Percentiles rank a stretch among this genome's conserved stretches.
Evolutionary conservation across 2,888 invertebrate species (phyloP).

Genomic region (Callyntrura sp.): DNA sequence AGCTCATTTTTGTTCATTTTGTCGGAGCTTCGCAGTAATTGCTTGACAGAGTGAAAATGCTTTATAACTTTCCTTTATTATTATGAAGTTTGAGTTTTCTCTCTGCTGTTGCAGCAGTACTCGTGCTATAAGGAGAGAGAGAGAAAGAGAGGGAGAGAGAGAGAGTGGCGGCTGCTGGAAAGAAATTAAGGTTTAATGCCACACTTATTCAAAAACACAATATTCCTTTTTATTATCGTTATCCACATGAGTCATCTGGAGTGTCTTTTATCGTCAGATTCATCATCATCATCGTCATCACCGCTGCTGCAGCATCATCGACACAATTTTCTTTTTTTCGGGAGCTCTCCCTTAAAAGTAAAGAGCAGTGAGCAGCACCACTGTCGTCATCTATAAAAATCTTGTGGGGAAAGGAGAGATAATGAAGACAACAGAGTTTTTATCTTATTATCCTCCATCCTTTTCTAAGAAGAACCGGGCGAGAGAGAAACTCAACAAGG

Average conservation of each 20-base stretch:
- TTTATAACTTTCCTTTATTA: not conserved
- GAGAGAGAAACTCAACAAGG: not conserved
- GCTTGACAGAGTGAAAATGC: not conserved
- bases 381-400: slow-evolving; percentile 6
- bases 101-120: not conserved
- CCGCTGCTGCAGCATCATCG: not conserved
- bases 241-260: not conserved
- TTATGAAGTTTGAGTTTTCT: not conserved
- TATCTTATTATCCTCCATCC: not conserved
- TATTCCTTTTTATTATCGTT: slow-evolving; percentile 6
- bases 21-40: not conserved
- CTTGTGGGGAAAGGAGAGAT: not conserved
- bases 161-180: not conserved
- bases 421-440: slow-evolving; percentile 31
- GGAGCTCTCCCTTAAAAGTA: not conserved
- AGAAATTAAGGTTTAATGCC: slow-evolving; percentile 9
- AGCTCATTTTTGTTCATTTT: slow-evolving; percentile 10
- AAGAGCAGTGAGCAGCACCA: not conserved
- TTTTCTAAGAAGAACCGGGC: not conserved
- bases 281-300: not conserved
- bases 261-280: slow-evolving; percentile 3
- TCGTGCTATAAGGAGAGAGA: too few relatives aligned
- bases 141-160: not conserved
- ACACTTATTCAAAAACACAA: slow-evolving; percentile 28
- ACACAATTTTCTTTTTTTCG: not conserved